These are phyloP conservation scores for Equus quagga DNA, from an alignment of 2,113 vertebrate species.

Conservation along the genomic window DNA sequence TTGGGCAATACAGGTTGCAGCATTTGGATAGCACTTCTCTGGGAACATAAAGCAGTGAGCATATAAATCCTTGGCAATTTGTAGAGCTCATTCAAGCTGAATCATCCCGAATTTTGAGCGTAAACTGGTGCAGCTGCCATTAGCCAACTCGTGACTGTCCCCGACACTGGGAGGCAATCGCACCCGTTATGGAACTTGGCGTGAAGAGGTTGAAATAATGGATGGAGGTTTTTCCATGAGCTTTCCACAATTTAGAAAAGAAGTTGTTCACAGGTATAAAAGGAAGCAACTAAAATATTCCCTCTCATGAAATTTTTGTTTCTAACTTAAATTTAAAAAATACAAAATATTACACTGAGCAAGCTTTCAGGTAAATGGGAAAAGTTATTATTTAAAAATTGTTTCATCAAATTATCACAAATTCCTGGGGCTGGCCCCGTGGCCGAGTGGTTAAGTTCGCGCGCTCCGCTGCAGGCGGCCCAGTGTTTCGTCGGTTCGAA, in stretches of 20 bases:
- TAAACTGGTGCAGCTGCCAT: not conserved
- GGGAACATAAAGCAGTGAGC: not conserved
- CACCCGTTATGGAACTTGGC: rapidly evolving
- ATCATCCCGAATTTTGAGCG: not conserved
- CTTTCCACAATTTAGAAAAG: not conserved
- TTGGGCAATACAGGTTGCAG: not conserved
- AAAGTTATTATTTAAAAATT: slow-evolving; percentile 1
- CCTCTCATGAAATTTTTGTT: not conserved
- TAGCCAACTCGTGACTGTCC: not conserved
- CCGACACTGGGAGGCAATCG: not conserved
- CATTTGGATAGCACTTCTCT: slow-evolving; percentile 4
- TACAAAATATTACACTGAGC: not conserved
- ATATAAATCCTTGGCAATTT: not conserved
- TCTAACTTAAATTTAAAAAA: slow-evolving; percentile 1
- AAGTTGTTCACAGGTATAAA: not conserved
- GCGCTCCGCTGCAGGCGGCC: no score
- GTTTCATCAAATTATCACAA: not conserved
- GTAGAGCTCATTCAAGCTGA: not conserved
- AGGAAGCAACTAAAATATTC: not conserved
- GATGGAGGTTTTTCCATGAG: not conserved
- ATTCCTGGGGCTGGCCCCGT: not conserved
- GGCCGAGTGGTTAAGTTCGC: no score
- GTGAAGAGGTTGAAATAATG: not conserved
- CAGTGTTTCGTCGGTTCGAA: no score
- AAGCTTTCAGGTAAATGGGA: not conserved